phyloP scores from a whole-genome alignment of 1,140 invertebrate species.

The Berghia stephanieae region DNA sequence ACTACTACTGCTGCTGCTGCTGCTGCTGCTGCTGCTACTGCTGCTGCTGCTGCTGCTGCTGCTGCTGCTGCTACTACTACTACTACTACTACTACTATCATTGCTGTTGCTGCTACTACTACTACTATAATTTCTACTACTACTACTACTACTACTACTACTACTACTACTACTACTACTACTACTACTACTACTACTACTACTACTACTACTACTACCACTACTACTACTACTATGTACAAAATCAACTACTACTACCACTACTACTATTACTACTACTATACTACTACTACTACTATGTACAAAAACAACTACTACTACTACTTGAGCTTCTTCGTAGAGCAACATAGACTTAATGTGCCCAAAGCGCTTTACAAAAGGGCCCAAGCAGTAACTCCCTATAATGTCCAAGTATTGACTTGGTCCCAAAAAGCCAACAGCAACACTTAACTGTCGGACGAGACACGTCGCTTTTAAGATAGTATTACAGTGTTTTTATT shows the following conservation, averaged over 20 bases:
- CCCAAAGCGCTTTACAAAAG: too few relatives aligned
- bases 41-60: slow-evolving; percentile 7
- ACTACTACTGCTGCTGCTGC: slow-evolving; percentile 22
- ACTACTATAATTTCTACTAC: slow-evolving; percentile 11
- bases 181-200: slow-evolving; percentile 33
- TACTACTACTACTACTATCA: neutral
- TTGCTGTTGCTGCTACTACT: slow-evolving; percentile 18
- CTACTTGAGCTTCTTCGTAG: too few relatives aligned
- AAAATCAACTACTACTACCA: neutral
- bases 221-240: slow-evolving; percentile 32
- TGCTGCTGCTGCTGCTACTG: neutral
- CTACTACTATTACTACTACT: slow-evolving; percentile 17
- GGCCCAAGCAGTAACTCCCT: too few relatives aligned
- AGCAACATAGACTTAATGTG: too few relatives aligned
- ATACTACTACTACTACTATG: too few relatives aligned
- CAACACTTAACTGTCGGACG: too few relatives aligned
- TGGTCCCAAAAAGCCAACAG: too few relatives aligned
- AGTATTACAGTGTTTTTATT: too few relatives aligned
- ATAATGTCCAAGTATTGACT: too few relatives aligned
- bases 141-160: slow-evolving; percentile 20
- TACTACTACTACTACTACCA: slow-evolving; percentile 33
- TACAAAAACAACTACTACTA: too few relatives aligned
- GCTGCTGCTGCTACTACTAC: slow-evolving; percentile 11
- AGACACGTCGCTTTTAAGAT: too few relatives aligned
- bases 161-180: slow-evolving; percentile 23